Conservation (phyloP, 1,140 invertebrate genomes). For the Lucilia sericata region DNA sequence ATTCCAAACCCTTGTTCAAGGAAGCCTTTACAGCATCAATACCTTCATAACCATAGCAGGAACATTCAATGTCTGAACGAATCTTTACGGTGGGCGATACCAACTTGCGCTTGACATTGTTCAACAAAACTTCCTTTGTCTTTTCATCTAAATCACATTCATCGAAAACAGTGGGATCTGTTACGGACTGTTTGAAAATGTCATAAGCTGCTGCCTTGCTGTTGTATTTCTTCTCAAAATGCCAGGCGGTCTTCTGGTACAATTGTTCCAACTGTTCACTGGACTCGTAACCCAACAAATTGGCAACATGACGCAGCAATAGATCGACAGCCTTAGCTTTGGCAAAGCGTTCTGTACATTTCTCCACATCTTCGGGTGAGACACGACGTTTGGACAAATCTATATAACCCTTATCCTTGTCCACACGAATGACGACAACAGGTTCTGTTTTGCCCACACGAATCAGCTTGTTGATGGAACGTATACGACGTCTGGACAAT, state of each 20-base stretch:
- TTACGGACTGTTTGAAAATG: constrained; percentile 97
- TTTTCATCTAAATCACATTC: constrained; percentile 95
- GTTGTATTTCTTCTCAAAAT: constrained; percentile 98
- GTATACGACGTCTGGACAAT: constrained; percentile 96
- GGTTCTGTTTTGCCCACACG: constrained; percentile 98
- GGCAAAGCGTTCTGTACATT: constrained; percentile 98
- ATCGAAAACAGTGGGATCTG: constrained; percentile 92
- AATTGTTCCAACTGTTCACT: constrained; percentile 95
- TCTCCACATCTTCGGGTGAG: constrained; percentile 96
- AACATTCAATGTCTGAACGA: constrained; percentile 96
- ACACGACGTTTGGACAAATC: constrained; percentile 99
- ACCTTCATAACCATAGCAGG: constrained; percentile 98
- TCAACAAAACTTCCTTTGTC: constrained; percentile 92
- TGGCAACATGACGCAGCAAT: constrained; percentile 96
- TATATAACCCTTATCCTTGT: constrained; percentile 99
- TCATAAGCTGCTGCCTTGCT: constrained; percentile 96
- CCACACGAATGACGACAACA: constrained; percentile 98
- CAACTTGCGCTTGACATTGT: constrained; percentile 95
- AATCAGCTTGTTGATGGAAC: constrained; percentile 99
- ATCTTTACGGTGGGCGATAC: constrained; percentile 99
- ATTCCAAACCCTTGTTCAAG: constrained; percentile 89
- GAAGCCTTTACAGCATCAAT: constrained; percentile 98
- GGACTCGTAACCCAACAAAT: constrained; percentile 90
- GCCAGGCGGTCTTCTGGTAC: constrained; percentile 98
- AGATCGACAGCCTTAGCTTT: constrained; percentile 99